phyloP scores from a whole-genome alignment of 2,113 vertebrate genomes.

The Camelus bactrianus region DNA sequence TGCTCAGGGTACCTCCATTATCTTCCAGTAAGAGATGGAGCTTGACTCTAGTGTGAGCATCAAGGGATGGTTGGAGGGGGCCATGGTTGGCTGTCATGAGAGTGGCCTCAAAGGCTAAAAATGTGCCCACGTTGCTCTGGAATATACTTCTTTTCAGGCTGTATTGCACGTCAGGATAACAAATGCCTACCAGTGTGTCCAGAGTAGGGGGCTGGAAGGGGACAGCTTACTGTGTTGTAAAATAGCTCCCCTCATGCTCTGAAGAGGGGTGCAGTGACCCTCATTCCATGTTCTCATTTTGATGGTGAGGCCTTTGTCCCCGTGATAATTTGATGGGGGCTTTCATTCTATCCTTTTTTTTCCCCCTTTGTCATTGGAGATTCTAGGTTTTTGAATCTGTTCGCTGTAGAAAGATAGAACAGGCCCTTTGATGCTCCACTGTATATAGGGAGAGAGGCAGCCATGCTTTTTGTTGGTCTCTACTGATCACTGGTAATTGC shows the following conservation, averaged over 20 bases:
- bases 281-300: neutral
- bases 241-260: neutral
- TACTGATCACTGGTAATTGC: neutral
- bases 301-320: neutral
- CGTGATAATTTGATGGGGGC: neutral
- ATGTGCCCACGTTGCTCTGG: neutral
- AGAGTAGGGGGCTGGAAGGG: neutral
- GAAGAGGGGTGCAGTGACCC: neutral
- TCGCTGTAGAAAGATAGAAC: neutral
- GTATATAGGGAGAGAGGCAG: neutral
- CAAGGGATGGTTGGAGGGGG: neutral
- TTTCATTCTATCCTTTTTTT: neutral
- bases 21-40: neutral
- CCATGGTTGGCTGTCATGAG: neutral
- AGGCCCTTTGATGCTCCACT: neutral
- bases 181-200: neutral
- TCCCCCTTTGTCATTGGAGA: neutral
- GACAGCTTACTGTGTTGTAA: neutral
- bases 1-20: neutral
- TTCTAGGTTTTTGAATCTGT: constrained; percentile 12
- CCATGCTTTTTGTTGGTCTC: neutral
- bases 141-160: neutral
- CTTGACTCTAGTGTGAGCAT: neutral
- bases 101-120: neutral
- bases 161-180: neutral